phyloP scores from a whole-genome alignment of 2,113 vertebrate genomes.

The pig (Sus scrofa) region DNA sequence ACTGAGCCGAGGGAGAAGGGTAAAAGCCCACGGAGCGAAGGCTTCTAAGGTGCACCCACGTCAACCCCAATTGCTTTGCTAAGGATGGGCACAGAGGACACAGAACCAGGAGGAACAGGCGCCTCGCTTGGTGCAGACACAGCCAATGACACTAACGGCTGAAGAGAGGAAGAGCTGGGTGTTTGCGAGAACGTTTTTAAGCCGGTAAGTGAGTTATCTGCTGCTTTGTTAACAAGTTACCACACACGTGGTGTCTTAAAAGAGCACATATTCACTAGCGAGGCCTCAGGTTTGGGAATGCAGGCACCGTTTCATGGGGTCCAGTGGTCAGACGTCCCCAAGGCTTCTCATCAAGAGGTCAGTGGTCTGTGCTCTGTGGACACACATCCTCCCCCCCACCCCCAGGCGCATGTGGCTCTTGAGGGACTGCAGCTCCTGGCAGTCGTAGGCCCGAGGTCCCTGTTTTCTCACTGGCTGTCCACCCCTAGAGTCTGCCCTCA shows the following conservation, averaged over 20 bases:
- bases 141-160: no score
- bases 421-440: not conserved
- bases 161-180: not conserved
- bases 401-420: no score
- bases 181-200: not conserved
- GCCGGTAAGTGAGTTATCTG: not conserved
- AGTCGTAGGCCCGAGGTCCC: no score
- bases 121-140: not conserved
- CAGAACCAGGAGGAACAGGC: not conserved
- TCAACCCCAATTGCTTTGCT: not conserved
- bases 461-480: not conserved
- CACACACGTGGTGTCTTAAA: not conserved
- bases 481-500: no score
- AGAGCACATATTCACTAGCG: not conserved
- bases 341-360: not conserved
- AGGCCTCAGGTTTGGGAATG: not conserved
- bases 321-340: not conserved
- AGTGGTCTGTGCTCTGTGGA: not conserved
- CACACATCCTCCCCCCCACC: no score
- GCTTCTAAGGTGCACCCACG: not conserved
- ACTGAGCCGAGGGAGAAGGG: not conserved
- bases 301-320: not conserved
- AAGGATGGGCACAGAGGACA: not conserved
- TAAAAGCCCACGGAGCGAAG: not conserved
- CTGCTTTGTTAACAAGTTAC: not conserved